Conservation (phyloP, 2,113 vertebrate genomes). For the Monopterus albus region DNA sequence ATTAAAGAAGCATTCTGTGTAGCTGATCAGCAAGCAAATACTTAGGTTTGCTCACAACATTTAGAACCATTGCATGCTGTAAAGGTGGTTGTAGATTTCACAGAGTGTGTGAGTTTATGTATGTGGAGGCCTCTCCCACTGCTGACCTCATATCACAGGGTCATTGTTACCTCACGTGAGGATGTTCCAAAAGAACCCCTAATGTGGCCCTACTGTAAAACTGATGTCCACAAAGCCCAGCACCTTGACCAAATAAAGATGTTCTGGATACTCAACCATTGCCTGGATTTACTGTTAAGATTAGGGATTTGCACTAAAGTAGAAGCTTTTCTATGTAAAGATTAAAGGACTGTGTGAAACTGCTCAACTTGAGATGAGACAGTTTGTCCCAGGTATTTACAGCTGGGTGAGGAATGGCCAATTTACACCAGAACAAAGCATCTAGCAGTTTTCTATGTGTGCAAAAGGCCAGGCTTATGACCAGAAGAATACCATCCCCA, state of each 20-base stretch:
- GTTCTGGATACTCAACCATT: conserved; percentile 20
- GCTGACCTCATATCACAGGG: conserved; percentile 14
- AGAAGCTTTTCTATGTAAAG: no score
- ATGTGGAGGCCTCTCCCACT: conserved; percentile 14
- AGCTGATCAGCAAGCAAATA: conserved; percentile 55
- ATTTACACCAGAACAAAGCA: no score
- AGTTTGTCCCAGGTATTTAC: no score
- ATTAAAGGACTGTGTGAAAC: no score
- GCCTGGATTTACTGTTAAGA: background rate
- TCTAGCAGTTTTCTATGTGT: no score
- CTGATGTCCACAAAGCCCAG: conserved; percentile 34
- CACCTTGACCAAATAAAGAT: conserved; percentile 63
- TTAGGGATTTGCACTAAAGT: no score
- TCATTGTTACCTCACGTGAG: conserved; percentile 41
- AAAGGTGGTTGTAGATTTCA: conserved; percentile 53
- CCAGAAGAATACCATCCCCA: no score
- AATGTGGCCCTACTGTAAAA: conserved; percentile 54
- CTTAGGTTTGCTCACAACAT: conserved; percentile 25
- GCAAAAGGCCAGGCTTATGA: no score
- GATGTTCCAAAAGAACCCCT: conserved; percentile 27
- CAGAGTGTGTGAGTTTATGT: conserved; percentile 40
- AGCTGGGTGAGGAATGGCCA: no score
- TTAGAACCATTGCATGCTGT: conserved; percentile 67
- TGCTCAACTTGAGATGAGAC: no score
- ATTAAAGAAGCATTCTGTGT: conserved; percentile 37